Evolutionary conservation across 2,888 invertebrate genomes (phyloP), one percentile per base, ranked within the genome.

Genomic region (Thera obeliscata): DNA sequence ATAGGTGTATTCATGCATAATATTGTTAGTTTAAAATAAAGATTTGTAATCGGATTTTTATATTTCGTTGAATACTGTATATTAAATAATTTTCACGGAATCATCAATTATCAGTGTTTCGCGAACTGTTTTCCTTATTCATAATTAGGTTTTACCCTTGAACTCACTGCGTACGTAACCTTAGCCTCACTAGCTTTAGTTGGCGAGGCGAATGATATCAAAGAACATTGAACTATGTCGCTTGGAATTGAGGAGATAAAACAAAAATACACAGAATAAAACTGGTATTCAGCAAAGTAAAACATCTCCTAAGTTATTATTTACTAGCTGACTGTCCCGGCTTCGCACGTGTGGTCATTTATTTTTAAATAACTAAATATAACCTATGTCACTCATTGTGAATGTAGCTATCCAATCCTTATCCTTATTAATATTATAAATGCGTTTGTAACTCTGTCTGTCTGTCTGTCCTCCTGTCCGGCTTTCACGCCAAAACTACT

Each of bases 151-250:
- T 4, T 43, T 61, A 46, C 22, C 71, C 71, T 69, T 69, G 69
- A 65, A 67, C 50, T 63, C 56, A 11, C 22, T 66, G 55, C 41
- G 9, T 36, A 48, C 36, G n/a, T 66, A 69, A 70, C 72, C 67
- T 74, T 70, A 69, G 61, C 64, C 60, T 62, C 58, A 2, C 50
- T 67, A 68, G 52, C 52, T 38, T 33, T n/a, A 62, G 60, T 38
- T 50, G 22, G 22, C 22, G 22, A 22, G 22, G 22, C 22, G 22
- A 70, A 69, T 73, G 78, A 78, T 78, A 78, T 67, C 65, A 64
- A 74, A 73, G 79, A 79, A 76, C 82, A 81, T 81, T 82, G 82
- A 82, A 80, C 81, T 75, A 35, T 72, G 71, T 72, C 62, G 70
- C 76, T 65, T 55, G 61, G 49, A 58, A 48, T 22, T 35, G 35